Conservation (phyloP, 2,888 invertebrate species). For the Eucera pruinosa region DNA sequence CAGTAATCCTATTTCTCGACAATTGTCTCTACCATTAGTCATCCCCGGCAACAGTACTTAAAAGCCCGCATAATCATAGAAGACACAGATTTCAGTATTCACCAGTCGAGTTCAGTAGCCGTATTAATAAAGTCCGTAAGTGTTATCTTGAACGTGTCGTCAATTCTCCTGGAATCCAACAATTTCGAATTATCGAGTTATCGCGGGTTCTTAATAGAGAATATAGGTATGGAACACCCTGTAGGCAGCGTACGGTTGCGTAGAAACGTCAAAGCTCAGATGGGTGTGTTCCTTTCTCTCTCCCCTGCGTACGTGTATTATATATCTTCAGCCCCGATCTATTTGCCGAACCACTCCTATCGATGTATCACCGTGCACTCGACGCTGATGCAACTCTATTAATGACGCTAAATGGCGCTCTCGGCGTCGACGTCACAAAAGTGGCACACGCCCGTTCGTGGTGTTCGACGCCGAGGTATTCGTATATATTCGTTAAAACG, state of each 20-base stretch:
- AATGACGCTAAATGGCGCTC: slow-evolving; percentile 67
- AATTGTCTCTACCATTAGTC: no score
- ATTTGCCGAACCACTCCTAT: slow-evolving; percentile 70
- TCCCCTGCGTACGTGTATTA: slow-evolving; percentile 29
- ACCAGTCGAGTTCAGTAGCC: no score
- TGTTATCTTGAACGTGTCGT: no score
- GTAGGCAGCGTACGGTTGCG: slow-evolving; percentile 14
- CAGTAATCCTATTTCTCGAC: no score
- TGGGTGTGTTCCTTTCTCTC: slow-evolving; percentile 56
- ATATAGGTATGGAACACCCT: slow-evolving; percentile 15
- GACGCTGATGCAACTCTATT: slow-evolving; percentile 70
- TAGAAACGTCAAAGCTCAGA: slow-evolving; percentile 43
- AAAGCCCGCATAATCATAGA: no score
- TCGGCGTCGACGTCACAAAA: slow-evolving; percentile 57
- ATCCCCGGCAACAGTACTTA: no score
- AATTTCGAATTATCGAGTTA: not conserved
- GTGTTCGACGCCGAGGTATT: slow-evolving; percentile 30
- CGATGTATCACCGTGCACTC: slow-evolving; percentile 64
- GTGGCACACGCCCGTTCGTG: slow-evolving; percentile 56
- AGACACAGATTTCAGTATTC: no score
- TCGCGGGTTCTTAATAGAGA: no score
- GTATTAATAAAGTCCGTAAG: no score
- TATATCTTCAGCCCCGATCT: slow-evolving; percentile 66
- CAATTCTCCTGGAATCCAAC: no score
- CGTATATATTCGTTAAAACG: slow-evolving; percentile 44